Percentiles rank a stretch among this genome's conserved stretches.
Evolutionary conservation across 2,113 vertebrate genomes (phyloP).

Genomic region (Rattus rattus): DNA sequence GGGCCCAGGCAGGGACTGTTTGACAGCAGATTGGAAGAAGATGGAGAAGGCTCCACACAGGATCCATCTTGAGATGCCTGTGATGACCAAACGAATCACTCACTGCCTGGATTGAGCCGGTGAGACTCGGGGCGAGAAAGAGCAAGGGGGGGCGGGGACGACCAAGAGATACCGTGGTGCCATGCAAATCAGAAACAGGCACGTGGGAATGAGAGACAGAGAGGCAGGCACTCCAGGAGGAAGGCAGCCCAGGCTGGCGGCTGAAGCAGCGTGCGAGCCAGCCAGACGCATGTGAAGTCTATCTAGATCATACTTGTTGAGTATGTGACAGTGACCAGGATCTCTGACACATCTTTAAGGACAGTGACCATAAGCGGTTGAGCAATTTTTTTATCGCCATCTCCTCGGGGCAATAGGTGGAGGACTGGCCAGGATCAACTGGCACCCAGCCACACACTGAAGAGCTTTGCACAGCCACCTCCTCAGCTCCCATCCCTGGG

Average conservation of each 20-base stretch:
- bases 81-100: neutral
- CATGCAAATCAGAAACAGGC: neutral
- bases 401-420: neutral
- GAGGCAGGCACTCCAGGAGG: neutral
- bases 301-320: neutral
- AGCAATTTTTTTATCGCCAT: neutral
- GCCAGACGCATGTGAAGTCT: neutral
- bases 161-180: neutral
- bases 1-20: neutral
- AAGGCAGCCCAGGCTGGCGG: neutral
- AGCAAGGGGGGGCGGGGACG: neutral
- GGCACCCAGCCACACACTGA: neutral
- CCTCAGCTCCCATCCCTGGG: constrained; percentile 47
- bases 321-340: neutral
- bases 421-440: neutral
- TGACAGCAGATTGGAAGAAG: neutral
- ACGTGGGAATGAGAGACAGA: neutral
- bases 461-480: neutral
- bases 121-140: neutral
- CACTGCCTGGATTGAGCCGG: neutral
- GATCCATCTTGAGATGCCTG: neutral
- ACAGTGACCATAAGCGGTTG: neutral
- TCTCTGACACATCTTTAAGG: neutral
- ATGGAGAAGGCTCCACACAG: neutral
- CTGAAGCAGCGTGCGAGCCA: neutral